Base-by-base conservation (phyloP, 2,888 invertebrate species). In the Poecilobothrus nobilitatus region DNA sequence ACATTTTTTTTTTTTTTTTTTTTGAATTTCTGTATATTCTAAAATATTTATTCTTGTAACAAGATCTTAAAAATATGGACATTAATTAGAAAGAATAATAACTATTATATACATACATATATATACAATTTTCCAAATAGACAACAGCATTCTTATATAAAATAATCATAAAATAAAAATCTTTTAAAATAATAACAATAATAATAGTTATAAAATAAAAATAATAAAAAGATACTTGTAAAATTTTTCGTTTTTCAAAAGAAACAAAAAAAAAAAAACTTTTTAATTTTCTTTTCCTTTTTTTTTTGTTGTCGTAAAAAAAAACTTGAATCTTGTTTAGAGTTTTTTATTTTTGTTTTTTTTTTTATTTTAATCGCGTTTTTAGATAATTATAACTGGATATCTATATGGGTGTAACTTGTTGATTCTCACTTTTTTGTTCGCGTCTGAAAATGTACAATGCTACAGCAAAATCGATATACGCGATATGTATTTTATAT, bases 361-460 rank as follows among this genome's bases (percentile, higher is more conserved):
- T 27, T 27, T 27, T 27, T 27, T 27, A 27, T 27, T 4, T n/a
- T 53, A 53, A 53, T 53, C 53, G 53, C 53, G 15, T 69, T 63
- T 69, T 67, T 65, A 69, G 67, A 69, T 69, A 67, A 69, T 69
- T 69, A 69, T 67, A 69, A 69, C 67, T 66, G 69, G 66, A 70
- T 63, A 53, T 53, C 53, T 53, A 53, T 53, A 53, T 71, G 72
- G 72, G 72, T 71, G 72, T 72, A 69, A 72, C 71, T 72, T 72
- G 72, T 71, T 72, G 72, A 72, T 72, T 71, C 71, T 66, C 66
- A 22, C 22, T 63, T 63, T 63, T 2, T 53, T 53, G 53, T 18
- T 12, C 53, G 18, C 53, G 53, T 53, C 53, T 2, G 9, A 37
- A 37, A 37, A 10, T 8, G 37, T 37, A 37, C 12, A 37, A 37